Evolutionary conservation across 2,888 invertebrate genomes (phyloP), one percentile per base, ranked within the genome.

Genomic region (Resseliella maxima): DNA sequence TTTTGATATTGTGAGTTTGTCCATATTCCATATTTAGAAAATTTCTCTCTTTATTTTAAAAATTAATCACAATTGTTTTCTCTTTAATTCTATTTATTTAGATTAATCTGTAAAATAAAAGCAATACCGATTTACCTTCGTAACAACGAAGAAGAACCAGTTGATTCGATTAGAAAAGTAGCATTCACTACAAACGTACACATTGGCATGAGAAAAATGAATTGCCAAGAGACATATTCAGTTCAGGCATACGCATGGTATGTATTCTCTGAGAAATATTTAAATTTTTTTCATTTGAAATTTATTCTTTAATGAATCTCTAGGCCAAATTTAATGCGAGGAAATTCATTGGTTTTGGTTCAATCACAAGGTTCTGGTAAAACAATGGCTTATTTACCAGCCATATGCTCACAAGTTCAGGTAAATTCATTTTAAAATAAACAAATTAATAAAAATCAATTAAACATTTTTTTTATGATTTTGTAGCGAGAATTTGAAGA

Each of bases 331-430:
- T 6, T 83, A 10, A 24, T 83, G 83, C 83, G 83, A 5, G 41
- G 41, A n/a, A 83, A 83, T 38, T 83, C 83, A 2, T 21, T 83
- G 24, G 15, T 83, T n/a, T 83, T 83, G 83, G 24, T 83, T 41
- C 2, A 83, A 12, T 38, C 38, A 8, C 36, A 41, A 24, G 24
- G 24, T 41, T 6, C 8, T 38, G 83, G 83, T 0, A 83, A 83
- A 41, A 83, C 83, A 5, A 38, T 38, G 24, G 83, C 83, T n/a
- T 83, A 83, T 24, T 31, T 83, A 5, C 83, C 83, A 24, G 83
- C 83, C 3, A 2, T 83, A 0, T 83, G 83, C 21, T 83, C 83
- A 41, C 3, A 41, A 15, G 83, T 83, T 83, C 38, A 83, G 38
- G 83, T 83, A n/a, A n/a, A 18, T n/a, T 2, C 15, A 8, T 50